A percentile compares a stretch with the other conserved stretches of the same genome.
phyloP scores from a whole-genome alignment of 2,888 invertebrate species.

The Nomada ferruginata region DNA sequence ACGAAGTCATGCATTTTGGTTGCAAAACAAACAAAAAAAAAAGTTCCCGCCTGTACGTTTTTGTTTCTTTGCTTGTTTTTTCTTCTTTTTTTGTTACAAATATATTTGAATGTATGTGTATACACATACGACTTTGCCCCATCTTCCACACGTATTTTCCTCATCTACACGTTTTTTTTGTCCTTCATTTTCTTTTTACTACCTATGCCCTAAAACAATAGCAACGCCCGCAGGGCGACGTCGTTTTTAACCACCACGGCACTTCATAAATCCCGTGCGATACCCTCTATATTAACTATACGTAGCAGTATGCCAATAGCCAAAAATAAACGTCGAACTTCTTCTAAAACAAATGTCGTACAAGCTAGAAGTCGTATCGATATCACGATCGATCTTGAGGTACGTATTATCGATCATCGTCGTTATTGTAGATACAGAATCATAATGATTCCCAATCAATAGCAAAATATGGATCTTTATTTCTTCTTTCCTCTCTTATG shows the following conservation, averaged over 20 bases:
- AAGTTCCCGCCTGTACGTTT: constrained; percentile 62
- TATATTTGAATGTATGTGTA: constrained; percentile 61
- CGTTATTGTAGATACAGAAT: constrained; percentile 74
- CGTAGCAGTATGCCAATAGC: constrained; percentile 76
- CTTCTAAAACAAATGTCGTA: constrained; percentile 77
- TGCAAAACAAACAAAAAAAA: constrained; percentile 70
- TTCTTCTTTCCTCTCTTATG: constrained; percentile 72
- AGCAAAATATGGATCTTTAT: constrained; percentile 81
- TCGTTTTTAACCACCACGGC: constrained; percentile 38
- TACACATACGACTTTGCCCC: constrained; percentile 58
- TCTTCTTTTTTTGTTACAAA: constrained; percentile 56
- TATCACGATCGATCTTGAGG: constrained; percentile 82
- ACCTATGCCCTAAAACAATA: constrained; percentile 67
- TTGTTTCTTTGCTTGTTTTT: constrained; percentile 29
- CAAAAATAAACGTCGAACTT: constrained; percentile 79
- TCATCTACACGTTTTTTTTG: constrained; percentile 53
- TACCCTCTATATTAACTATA: constrained; percentile 64
- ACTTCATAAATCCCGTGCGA: constrained; percentile 47
- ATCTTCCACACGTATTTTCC: constrained; percentile 52
- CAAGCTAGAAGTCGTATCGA: constrained; percentile 82
- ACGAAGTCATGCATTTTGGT: constrained; percentile 66
- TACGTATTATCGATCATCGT: constrained; percentile 81
- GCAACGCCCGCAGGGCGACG: constrained; percentile 50
- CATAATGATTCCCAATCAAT: constrained; percentile 75
- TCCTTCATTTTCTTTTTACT: constrained; percentile 44